These are phyloP conservation scores for Sialia sialis DNA, from an alignment of 2,113 vertebrate species.

Conservation along the genomic window DNA sequence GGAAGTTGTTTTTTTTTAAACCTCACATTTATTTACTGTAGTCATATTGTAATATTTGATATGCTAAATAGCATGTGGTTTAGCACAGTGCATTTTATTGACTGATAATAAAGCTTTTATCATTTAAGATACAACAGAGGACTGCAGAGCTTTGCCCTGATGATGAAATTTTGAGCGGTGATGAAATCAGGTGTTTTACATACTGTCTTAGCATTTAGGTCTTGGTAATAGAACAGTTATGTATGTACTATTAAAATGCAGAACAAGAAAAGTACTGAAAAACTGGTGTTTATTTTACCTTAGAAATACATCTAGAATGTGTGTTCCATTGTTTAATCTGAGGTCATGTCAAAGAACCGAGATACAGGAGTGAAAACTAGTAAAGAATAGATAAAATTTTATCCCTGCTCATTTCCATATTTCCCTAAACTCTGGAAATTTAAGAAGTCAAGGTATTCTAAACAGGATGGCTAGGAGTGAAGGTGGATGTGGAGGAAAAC, in stretches of 20 bases:
- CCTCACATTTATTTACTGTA: not conserved
- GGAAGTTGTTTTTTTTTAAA: not conserved
- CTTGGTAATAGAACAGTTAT: not conserved
- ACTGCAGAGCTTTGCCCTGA: not conserved
- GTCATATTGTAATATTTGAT: not conserved
- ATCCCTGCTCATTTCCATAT: not conserved
- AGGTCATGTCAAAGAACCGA: not conserved
- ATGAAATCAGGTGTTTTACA: not conserved
- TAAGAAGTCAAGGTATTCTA: not conserved
- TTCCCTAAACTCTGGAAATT: not conserved
- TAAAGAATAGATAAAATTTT: not conserved
- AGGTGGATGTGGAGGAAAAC: not conserved
- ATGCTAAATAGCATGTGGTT: not conserved
- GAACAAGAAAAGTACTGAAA: not conserved
- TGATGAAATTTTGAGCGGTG: not conserved
- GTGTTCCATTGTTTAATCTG: not conserved
- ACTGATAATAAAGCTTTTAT: not conserved
- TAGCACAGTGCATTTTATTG: not conserved
- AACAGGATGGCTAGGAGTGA: not conserved
- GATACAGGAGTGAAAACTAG: not conserved
- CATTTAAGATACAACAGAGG: not conserved
- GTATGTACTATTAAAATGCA: not conserved
- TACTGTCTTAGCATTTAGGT: not conserved
- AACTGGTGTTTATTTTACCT: not conserved
- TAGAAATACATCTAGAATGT: not conserved